Base-by-base conservation (phyloP, 2,113 vertebrate species). In the Nestor notabilis region DNA sequence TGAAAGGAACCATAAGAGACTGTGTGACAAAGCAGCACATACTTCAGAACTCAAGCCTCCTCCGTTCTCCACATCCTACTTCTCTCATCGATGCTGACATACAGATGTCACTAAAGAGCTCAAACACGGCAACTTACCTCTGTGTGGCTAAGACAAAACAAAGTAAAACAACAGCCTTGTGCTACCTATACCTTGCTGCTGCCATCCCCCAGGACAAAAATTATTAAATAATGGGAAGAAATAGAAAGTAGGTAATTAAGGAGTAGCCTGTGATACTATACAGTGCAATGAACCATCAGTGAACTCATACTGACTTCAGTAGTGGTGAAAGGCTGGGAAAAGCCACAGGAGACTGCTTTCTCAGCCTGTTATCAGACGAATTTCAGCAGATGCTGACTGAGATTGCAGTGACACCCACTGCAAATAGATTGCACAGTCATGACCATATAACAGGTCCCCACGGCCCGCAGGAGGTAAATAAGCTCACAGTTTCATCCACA, bases 381-480 rank as follows among this genome's bases (percentile, higher is more conserved):
- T 24, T 61, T 70, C 2, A 83, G 33, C 55, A 83, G 46, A 33
- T 25, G 15, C 25, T 65, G 18, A 35, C 56, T 65, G 33, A 89
- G 68, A 78, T 23, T 71, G n/a, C n/a, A 80, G 50, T 70, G 72
- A 58, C 64, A 87, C 2, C 1, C 39, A 24, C 90, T 86, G 55
- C 39, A 77, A 77, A 74, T 5, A 81, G 33, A 41, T 1, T 10
- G 44, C 29, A 71, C 17, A 55, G 10, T 31, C 56, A 50, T 13
- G 35, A 83, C 39, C 65, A 69, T 35, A 18, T 8, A 58, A 29
- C 20, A 58, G 19, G 18, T 50, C 8, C 4, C 29, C 24, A 28
- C 11, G 17, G 50, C 41, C 46, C 4, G 0, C 0, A 1, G n/a
- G 17, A 92, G 13, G 10, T 44, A 71, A 83, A 29, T 9, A 64